Percentiles rank a stretch among this genome's conserved stretches.
Conservation (phyloP, 2,113 vertebrate species). For the Egretta garzetta region DNA sequence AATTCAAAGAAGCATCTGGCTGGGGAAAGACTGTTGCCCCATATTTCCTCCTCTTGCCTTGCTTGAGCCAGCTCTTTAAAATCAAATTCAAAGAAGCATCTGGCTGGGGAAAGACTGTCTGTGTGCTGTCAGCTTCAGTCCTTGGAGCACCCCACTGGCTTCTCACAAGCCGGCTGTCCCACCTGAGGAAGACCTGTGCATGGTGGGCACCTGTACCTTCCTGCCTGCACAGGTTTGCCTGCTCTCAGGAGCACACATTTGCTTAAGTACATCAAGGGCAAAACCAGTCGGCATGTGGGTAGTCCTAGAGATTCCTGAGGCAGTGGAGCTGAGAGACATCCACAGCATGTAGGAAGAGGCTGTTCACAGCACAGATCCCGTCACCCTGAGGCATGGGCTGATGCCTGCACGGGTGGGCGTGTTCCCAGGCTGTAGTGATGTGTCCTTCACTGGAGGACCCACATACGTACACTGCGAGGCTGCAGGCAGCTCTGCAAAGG, state of each 20-base stretch:
- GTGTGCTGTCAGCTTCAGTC: not conserved
- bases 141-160: not conserved
- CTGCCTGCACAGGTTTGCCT: not conserved
- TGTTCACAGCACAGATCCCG: not conserved
- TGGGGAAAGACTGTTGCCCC: not conserved
- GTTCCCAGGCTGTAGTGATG: not conserved
- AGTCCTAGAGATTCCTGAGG: not conserved
- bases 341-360: not conserved
- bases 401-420: not conserved
- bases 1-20: not conserved
- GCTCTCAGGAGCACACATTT: not conserved
- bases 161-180: not conserved
- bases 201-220: rapidly evolving
- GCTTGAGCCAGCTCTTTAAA: not conserved
- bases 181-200: not conserved
- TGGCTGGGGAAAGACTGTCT: not conserved
- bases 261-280: not conserved
- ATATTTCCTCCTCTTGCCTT: not conserved
- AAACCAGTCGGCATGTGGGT: not conserved
- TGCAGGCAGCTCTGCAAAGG: not conserved
- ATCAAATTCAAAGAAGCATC: not conserved
- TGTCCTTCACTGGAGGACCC: not conserved
- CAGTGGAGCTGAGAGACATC: not conserved
- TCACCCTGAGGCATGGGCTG: not conserved
- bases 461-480: rapidly evolving